phyloP scores from a whole-genome alignment of 2,797 vertebrate species.

The Valencia hispanica region DNA sequence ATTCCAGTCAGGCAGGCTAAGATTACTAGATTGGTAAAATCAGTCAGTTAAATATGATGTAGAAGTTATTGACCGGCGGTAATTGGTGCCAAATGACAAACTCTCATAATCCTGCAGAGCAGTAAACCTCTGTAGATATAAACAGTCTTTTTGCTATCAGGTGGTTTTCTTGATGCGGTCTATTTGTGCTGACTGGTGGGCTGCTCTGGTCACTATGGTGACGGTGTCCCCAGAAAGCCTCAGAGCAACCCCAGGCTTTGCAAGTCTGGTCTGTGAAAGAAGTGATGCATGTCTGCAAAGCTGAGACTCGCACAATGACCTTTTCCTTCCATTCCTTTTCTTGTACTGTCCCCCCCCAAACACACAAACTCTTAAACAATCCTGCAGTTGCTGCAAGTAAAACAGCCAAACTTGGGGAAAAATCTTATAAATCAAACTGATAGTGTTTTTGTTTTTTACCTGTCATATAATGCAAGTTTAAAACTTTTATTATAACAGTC shows the following conservation, averaged over 20 bases:
- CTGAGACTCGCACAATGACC: constrained; percentile 25
- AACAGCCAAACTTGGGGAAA: neutral
- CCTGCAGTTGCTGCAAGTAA: neutral
- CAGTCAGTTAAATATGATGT: constrained; percentile 25
- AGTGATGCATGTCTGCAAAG: constrained; percentile 68
- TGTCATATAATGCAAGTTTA: no score
- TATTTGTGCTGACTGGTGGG: constrained; percentile 71
- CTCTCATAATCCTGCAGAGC: constrained; percentile 6
- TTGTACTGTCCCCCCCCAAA: neutral
- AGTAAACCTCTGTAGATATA: constrained; percentile 36
- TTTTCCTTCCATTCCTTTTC: constrained; percentile 1
- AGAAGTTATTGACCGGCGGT: neutral
- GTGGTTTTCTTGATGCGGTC: constrained; percentile 61
- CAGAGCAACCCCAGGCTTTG: constrained; percentile 46
- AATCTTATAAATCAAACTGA: no score
- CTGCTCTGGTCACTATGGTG: constrained; percentile 75
- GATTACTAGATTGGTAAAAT: constrained; percentile 36
- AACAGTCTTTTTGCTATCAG: constrained; percentile 24
- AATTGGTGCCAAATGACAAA: neutral
- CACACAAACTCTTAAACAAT: neutral
- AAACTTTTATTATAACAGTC: no score
- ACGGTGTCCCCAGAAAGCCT: constrained; percentile 71
- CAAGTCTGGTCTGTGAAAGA: constrained; percentile 67
- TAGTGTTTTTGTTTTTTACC: no score
- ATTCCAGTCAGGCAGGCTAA: constrained; percentile 9